Evolutionary conservation across 1,140 invertebrate species (phyloP).

Genomic region (Campoletis sonorensis): DNA sequence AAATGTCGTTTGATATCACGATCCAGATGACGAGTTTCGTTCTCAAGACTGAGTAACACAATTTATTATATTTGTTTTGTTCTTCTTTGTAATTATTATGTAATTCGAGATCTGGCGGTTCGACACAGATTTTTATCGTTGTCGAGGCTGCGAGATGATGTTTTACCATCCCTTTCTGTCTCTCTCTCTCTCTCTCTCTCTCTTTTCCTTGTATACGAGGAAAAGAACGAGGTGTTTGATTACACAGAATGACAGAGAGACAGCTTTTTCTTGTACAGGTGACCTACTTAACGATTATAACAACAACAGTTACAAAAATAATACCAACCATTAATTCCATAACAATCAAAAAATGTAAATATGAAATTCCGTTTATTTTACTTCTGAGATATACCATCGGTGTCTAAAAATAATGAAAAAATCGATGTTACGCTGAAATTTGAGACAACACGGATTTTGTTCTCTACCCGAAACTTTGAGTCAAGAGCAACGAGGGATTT

Average conservation of each 20-base stretch:
- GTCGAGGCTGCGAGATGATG: neutral
- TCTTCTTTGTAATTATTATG: too few species aligned
- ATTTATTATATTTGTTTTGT: too few species aligned
- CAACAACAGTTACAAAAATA: neutral
- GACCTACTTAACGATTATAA: neutral
- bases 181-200: neutral
- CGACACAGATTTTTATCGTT: slow-evolving; percentile 7
- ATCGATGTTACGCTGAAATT: too few species aligned
- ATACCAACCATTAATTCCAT: neutral
- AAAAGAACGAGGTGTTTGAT: neutral
- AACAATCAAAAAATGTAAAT: neutral
- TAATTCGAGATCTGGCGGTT: neutral
- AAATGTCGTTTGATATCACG: too few species aligned
- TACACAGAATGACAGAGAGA: neutral
- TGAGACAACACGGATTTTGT: too few species aligned
- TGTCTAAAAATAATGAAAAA: neutral
- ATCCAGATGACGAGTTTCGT: too few species aligned
- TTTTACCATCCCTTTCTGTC: neutral
- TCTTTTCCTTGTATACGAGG: neutral
- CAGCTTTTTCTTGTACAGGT: neutral
- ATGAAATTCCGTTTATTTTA: neutral
- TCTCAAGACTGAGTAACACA: too few species aligned
- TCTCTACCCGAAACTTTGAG: too few species aligned
- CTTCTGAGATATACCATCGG: neutral
- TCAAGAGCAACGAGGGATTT: too few species aligned